These are phyloP conservation scores for Upupa epops DNA, from an alignment of 2,113 vertebrate genomes.

Conservation along the genomic window DNA sequence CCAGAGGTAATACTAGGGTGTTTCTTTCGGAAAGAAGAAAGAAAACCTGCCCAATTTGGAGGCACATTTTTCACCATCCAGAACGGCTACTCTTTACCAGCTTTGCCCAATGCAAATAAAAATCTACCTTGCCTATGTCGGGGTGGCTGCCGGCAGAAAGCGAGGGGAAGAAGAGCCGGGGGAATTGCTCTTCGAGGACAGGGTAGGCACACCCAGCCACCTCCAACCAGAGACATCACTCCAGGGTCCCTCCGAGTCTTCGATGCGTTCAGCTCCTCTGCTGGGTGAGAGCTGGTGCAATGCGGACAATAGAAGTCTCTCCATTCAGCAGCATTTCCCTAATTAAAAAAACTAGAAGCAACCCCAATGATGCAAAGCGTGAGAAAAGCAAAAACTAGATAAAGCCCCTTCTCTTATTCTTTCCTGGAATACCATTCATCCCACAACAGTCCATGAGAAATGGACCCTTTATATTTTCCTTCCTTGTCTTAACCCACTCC, in stretches of 20 bases:
- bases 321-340: conserved; percentile 6
- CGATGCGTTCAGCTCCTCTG: neutral
- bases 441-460: neutral
- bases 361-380: neutral
- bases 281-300: conserved; percentile 18
- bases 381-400: conserved; percentile 1
- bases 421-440: neutral
- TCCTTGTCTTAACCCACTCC: neutral
- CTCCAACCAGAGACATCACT: neutral
- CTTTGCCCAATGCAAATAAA: neutral
- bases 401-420: conserved; percentile 31
- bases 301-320: conserved; percentile 40
- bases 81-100: neutral
- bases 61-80: neutral
- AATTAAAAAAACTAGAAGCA: conserved; percentile 50
- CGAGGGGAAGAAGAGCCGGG: neutral
- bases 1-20: neutral
- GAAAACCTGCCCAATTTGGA: neutral
- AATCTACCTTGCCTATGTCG: neutral
- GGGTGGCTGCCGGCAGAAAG: neutral
- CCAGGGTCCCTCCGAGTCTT: neutral
- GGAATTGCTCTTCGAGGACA: neutral
- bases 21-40: neutral
- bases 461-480: neutral
- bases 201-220: neutral